A percentile compares a stretch with the other conserved stretches of the same genome.
These are phyloP conservation scores for Drosophila sordidapex DNA, from an alignment of 2,888 invertebrate species.

Conservation along the genomic window DNA sequence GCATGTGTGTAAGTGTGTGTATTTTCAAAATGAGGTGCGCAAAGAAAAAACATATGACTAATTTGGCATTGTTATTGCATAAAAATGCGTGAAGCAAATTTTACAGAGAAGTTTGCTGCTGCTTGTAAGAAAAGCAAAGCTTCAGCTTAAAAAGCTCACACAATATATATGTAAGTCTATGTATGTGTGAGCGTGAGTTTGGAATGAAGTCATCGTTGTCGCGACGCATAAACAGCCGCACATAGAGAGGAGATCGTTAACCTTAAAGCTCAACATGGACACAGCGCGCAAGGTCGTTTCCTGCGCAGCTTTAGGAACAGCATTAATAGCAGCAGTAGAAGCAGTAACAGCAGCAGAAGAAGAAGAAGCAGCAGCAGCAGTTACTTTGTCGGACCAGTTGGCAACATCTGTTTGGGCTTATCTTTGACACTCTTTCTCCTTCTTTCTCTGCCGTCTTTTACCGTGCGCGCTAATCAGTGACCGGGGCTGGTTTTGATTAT, in stretches of 20 bases:
- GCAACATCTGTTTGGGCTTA: constrained; percentile 60
- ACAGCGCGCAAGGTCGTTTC: constrained; percentile 83
- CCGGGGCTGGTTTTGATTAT: constrained; percentile 89
- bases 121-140: constrained; percentile 41
- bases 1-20: constrained; percentile 4
- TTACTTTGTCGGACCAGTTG: constrained; percentile 31
- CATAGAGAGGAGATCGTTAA: constrained; percentile 84
- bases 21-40: constrained; percentile 40
- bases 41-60: constrained; percentile 68
- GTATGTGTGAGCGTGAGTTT: constrained; percentile 30
- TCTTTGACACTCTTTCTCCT: constrained; percentile 21
- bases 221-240: constrained; percentile 42
- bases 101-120: constrained; percentile 27
- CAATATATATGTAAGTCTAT: constrained; percentile 8
- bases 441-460: constrained; percentile 80
- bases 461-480: constrained; percentile 95
- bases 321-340: constrained; percentile 10
- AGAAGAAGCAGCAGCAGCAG: constrained; percentile 2
- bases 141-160: constrained; percentile 51
- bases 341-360: constrained; percentile 8
- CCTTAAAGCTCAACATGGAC: constrained; percentile 82
- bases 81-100: constrained; percentile 54
- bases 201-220: constrained; percentile 75
- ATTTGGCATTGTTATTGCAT: constrained; percentile 75
- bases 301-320: constrained; percentile 38